Conservation (phyloP, 23 tunicate species). For the Ascidia mentula region DNA sequence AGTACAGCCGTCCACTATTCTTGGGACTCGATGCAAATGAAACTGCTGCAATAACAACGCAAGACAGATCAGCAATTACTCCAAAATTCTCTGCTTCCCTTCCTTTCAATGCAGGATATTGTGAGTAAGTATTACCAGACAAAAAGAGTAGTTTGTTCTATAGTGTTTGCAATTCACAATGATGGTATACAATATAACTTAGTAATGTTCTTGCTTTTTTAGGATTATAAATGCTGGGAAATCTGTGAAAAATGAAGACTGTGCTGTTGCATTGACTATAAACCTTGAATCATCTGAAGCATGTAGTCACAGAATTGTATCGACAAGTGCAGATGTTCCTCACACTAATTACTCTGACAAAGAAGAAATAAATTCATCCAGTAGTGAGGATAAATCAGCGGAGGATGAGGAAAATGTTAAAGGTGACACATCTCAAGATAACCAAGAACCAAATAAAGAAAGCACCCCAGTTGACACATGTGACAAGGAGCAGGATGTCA, state of each 20-base stretch:
- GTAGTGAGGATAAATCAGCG: too few relatives aligned
- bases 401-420: too few relatives aligned
- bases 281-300: constrained; percentile 1
- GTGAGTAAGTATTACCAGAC: constrained; percentile 28
- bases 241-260: constrained; percentile 39
- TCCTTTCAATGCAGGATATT: constrained; percentile 52
- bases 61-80: constrained; percentile 3
- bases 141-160: neutral
- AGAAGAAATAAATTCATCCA: too few relatives aligned
- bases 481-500: too few relatives aligned
- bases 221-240: constrained; percentile 51
- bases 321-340: too few relatives aligned
- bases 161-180: neutral
- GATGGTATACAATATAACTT: too few relatives aligned
- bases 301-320: too few relatives aligned
- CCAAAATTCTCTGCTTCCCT: constrained; percentile 19
- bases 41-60: neutral
- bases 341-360: too few relatives aligned
- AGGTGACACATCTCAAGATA: too few relatives aligned
- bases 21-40: constrained; percentile 29
- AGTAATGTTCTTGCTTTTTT: too few relatives aligned
- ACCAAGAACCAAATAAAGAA: too few relatives aligned
- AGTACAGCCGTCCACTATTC: constrained; percentile 35
- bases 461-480: too few relatives aligned
- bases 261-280: constrained; percentile 44